Evolutionary conservation across 1,140 invertebrate genomes (phyloP), one percentile per base, ranked within the genome.

Genomic region (Apis florea): DNA sequence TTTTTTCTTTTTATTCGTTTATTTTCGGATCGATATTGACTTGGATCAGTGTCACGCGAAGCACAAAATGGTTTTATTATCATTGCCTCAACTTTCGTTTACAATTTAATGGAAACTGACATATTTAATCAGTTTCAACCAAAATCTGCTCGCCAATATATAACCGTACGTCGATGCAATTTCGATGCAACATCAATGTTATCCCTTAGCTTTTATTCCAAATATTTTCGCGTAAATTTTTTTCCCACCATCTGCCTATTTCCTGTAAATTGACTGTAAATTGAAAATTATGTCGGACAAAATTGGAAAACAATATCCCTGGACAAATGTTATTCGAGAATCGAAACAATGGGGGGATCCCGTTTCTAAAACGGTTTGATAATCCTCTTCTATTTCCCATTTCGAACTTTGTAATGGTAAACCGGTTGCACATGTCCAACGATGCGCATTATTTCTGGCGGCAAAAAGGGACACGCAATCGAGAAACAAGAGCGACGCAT

Each of bases 391-490:
- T 76, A 69, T 74, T 5, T 58, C 79, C 71, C 24, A 77, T 70
- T 83, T 58, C 71, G 47, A 69, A 82, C 85, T 88, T 90, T 89
- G 90, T 88, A 87, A 89, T 82, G n/a, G 53, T 61, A 61, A 63
- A 86, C 69, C 63, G 17, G 19, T 21, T 73, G 59, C 17, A 77
- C 24, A n/a, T 8, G 6, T 4, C 10, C 17, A 21, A 19, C 56
- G 26, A 31, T 17, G 3, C 49, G 67, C 61, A 15, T 72, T 47
- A 70, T 61, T 66, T 70, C 26, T 5, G 1, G 13, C 6, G 40
- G 24, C 64, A 47, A 68, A 79, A 83, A 79, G n/a, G 47, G 15
- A 26, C 63, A 31, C 63, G 31, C 31, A 6, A 66, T 24, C 49
- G 24, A 49, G 3, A 21, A n/a, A 58, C 47, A 17, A 53, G 17